Conservation (phyloP, 2,113 vertebrate genomes). For the Atrichornis clamosus region DNA sequence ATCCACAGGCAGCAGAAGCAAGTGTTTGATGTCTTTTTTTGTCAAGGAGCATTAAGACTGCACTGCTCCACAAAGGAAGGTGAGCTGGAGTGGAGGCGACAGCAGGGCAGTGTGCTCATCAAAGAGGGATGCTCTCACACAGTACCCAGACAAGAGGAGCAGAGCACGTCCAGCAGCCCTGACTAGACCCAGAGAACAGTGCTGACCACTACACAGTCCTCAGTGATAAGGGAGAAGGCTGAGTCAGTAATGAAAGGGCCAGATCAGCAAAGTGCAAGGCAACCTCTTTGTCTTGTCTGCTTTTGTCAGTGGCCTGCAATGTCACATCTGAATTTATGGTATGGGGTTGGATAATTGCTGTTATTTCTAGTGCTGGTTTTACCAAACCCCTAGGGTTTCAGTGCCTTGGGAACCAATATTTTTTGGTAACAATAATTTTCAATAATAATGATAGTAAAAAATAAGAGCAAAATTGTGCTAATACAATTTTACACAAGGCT, state of each 20-base stretch:
- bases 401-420: background rate
- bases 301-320: background rate
- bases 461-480: background rate
- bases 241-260: background rate
- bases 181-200: background rate
- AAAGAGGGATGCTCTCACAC: background rate
- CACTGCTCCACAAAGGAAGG: background rate
- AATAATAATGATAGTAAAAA: background rate
- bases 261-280: background rate
- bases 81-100: background rate
- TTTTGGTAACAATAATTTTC: background rate
- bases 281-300: background rate
- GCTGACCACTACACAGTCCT: background rate
- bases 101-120: background rate
- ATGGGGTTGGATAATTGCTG: background rate
- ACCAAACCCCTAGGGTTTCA: background rate
- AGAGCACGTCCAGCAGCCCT: rapidly evolving
- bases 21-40: background rate
- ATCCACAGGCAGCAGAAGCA: background rate
- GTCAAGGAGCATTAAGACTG: background rate
- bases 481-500: background rate
- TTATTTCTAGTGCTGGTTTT: background rate
- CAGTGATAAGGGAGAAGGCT: background rate
- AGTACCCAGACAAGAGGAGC: background rate
- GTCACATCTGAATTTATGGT: background rate